These are phyloP conservation scores for Drepana arcuata DNA, from an alignment of 1,140 invertebrate species.

Conservation along the genomic window DNA sequence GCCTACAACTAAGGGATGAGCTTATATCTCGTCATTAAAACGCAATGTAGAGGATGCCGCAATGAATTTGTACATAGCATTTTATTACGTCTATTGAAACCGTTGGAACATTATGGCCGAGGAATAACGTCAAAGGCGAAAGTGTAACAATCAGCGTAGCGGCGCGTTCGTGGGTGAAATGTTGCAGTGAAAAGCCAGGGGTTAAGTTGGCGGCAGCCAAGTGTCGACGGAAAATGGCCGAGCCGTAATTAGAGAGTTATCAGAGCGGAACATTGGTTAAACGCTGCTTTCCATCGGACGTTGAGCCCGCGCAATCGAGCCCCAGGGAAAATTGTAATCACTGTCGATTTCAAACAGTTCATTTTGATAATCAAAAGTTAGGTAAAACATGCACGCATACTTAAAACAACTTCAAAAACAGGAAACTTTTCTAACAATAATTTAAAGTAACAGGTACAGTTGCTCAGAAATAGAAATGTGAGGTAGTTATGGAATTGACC, in stretches of 20 bases:
- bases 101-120: conserved; percentile 22
- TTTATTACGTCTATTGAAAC: conserved; percentile 26
- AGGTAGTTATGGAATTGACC: conserved; percentile 15
- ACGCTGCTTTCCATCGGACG: conserved; percentile 66
- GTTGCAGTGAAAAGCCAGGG: conserved; percentile 50
- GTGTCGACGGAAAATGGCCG: conserved; percentile 55
- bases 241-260: conserved; percentile 65
- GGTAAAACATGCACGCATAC: conserved; percentile 20
- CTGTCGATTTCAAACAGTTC: conserved; percentile 63
- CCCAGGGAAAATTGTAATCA: conserved; percentile 69
- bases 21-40: too few species aligned
- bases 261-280: conserved; percentile 68
- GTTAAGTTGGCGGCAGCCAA: conserved; percentile 40
- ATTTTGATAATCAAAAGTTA: conserved; percentile 34
- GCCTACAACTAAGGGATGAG: too few species aligned
- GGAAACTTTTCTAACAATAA: too few species aligned
- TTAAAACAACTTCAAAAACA: too few species aligned
- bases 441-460: too few species aligned
- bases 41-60: too few species aligned
- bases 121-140: conserved; percentile 39
- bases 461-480: too few species aligned
- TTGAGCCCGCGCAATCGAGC: conserved; percentile 58
- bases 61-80: conserved; percentile 18
- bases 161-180: conserved; percentile 42
- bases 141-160: conserved; percentile 45